phyloP scores from a whole-genome alignment of 2,113 vertebrate species.

The Ardeotis arabs region DNA sequence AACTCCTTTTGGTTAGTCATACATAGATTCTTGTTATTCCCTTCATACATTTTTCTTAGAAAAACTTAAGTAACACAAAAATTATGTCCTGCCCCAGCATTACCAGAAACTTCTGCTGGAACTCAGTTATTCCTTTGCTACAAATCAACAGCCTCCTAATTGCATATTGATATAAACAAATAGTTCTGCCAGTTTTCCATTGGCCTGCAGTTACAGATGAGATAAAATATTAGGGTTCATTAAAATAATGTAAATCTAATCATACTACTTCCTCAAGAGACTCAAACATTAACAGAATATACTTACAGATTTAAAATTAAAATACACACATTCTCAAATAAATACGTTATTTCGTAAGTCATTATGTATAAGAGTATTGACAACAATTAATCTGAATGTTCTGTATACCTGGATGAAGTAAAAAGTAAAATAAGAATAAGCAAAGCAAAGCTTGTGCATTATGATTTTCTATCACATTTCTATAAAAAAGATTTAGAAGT shows the following conservation, averaged over 20 bases:
- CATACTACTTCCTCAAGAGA: not conserved
- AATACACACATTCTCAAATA: not conserved
- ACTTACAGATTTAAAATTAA: not conserved
- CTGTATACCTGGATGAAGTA: not conserved
- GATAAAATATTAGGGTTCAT: not conserved
- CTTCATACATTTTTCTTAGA: not conserved
- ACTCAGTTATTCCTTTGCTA: not conserved
- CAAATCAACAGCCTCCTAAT: not conserved
- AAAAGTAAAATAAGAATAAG: not conserved
- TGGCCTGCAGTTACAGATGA: not conserved
- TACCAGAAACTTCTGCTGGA: not conserved
- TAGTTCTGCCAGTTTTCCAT: not conserved
- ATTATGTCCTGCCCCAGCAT: not conserved
- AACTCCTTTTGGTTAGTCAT: conserved; percentile 1
- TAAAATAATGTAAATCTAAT: not conserved
- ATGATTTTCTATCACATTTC: not conserved
- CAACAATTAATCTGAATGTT: not conserved
- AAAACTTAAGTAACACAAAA: not conserved
- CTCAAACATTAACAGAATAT: not conserved
- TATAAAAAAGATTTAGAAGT: not conserved
- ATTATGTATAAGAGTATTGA: not conserved
- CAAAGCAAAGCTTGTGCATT: not conserved
- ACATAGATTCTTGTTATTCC: not conserved
- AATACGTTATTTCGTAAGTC: not conserved
- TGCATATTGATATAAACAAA: not conserved